phyloP scores from a whole-genome alignment of 2,113 vertebrate genomes.

The Anoura caudifer region DNA sequence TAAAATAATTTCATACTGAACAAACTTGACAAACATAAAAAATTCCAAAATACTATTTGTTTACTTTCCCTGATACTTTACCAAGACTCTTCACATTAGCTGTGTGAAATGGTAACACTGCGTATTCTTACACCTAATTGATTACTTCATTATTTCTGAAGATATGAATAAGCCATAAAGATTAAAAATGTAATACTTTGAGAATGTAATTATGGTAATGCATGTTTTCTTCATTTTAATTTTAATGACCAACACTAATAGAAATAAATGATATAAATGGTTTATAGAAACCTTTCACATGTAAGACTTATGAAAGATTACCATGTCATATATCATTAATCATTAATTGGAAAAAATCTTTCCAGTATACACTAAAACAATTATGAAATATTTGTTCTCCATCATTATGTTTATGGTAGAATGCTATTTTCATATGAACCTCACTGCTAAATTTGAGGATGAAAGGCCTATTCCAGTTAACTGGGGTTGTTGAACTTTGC shows the following conservation, averaged over 20 bases:
- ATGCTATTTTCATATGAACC: not conserved
- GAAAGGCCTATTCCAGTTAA: not conserved
- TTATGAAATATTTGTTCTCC: not conserved
- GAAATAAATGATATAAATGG: not conserved
- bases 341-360: not conserved
- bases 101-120: slow-evolving; percentile 65
- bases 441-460: not conserved
- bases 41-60: not conserved
- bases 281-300: not conserved
- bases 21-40: slow-evolving; percentile 43
- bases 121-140: slow-evolving; percentile 69
- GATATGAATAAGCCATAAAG: not conserved
- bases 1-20: not conserved
- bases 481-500: not conserved
- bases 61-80: slow-evolving; percentile 37
- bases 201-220: slow-evolving; percentile 21
- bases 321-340: not conserved
- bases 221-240: slow-evolving; percentile 57
- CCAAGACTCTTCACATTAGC: slow-evolving; percentile 54
- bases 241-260: slow-evolving; percentile 27
- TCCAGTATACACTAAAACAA: not conserved
- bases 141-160: slow-evolving; percentile 66
- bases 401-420: not conserved
- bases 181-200: not conserved
- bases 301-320: not conserved